Base-by-base conservation (phyloP, 53 echinoderm and acorn worm genomes). In the Echinarachnius parma region DNA sequence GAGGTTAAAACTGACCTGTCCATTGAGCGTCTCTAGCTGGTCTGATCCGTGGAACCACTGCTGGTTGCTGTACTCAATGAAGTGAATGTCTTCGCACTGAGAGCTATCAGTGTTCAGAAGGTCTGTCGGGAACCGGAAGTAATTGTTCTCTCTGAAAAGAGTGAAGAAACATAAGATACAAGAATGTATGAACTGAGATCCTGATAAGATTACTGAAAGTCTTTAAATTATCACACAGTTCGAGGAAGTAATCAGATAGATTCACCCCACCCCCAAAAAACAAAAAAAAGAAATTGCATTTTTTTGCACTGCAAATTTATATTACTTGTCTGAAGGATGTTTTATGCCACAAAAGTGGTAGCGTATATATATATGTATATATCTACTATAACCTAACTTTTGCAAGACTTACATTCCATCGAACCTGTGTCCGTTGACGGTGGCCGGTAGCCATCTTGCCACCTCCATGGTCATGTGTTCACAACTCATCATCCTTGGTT, bases 41-140 rank as follows among this genome's bases (percentile, higher is more conserved):
- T 79, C 47, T 9, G 60, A 31, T 2, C 83, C 84, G 50, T 81
- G 71, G 75, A 96, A 96, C 96, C 96, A 96, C 33, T 90, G 90
- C 55, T 91, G 87, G 65, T 88, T 91, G 59, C 76, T 78, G 60
- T 96, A 96, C 66, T 96, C 96, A 53, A 96, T 96, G 47, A 96
- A 96, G 46, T 96, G 91, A 2, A 96, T 70, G 68, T 96, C 91
- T 39, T 96, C 96, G 77, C 96, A 96, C 1, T 48, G 48, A 0
- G 80, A 71, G 23, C 76, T 48, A 3, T 57, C 77, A 24, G 28
- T 72, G 20, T 83, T 77, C 62, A 96, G 75, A 8, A 96, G 80
- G 46, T 88, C 80, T 26, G 36, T 37, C 5, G 96, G 96, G 50
- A 96, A 44, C 5, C 58, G 79, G 69, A 96, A 96, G 66, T 62